phyloP scores from a whole-genome alignment of 2,888 invertebrate genomes.

The Caenorhabditis sp. region DNA sequence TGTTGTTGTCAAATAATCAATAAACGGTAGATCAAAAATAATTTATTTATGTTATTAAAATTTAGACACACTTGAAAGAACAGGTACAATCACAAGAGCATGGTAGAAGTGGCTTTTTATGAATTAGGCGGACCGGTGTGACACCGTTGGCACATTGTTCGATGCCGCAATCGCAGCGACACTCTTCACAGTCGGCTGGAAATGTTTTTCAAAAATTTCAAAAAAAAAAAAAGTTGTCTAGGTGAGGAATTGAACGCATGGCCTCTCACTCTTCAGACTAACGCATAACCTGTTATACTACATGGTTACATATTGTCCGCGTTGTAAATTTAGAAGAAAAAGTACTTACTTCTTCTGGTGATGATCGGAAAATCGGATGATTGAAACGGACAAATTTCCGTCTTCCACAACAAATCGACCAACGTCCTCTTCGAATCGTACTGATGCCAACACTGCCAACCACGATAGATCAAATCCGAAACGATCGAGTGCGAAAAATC shows the following conservation, averaged over 20 bases:
- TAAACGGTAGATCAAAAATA: neutral
- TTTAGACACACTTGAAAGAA: constrained; percentile 57
- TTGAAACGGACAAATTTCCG: constrained; percentile 65
- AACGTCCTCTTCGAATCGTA: constrained; percentile 60
- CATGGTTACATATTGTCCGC: too few species aligned
- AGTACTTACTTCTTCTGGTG: constrained; percentile 38
- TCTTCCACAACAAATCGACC: constrained; percentile 68
- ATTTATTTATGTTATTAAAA: neutral
- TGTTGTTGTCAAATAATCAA: neutral
- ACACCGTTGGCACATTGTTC: constrained; percentile 62
- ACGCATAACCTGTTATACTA: too few species aligned
- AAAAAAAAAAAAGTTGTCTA: too few species aligned
- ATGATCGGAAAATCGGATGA: constrained; percentile 47
- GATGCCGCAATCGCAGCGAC: constrained; percentile 65
- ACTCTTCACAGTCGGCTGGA: constrained; percentile 57
- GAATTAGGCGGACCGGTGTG: constrained; percentile 61
- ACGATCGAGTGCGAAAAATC: constrained; percentile 57
- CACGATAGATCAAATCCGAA: constrained; percentile 54
- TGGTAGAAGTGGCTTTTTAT: constrained; percentile 53
- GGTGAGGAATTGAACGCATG: too few species aligned
- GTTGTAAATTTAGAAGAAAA: too few species aligned
- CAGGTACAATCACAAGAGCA: constrained; percentile 66
- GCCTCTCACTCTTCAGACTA: too few species aligned
- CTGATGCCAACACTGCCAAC: constrained; percentile 70
- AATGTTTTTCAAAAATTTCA: too few species aligned